Base-by-base conservation (phyloP, 2,888 invertebrate species). In the Minunthozetes semirufus region DNA sequence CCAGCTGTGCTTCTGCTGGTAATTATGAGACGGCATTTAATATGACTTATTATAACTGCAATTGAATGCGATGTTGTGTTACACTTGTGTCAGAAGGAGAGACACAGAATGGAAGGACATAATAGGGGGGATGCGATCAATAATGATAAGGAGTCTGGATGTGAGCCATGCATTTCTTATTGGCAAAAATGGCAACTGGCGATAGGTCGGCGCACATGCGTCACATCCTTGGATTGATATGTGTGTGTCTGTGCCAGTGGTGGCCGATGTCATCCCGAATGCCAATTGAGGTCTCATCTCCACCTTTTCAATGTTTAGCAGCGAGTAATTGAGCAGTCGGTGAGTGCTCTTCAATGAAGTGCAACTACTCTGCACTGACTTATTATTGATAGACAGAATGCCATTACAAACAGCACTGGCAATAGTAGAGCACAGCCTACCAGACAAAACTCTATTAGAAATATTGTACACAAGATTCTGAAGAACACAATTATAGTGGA, bases 281-380 rank as follows among this genome's bases (percentile, higher is more conserved):
- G 27, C 2, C 68, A 68, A 68, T 68, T n/a, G 38, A 22, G 38
- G 61, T 42, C 68, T 68, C 68, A 68, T 68, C 68, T 42, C 68
- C 68, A 68, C 68, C 68, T 68, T 68, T 68, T 68, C 68, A 46
- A 42, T 68, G 68, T 68, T 68, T 42, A 68, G 42, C 42, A 68
- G 68, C 68, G 68, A 68, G 68, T 68, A 68, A 68, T 68, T 68
- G 68, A 68, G 68, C 68, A 42, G 42, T 68, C 42, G 11, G 22
- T 68, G 42, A 68, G 68, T 68, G 68, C 68, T 68, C 68, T 68
- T 68, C 68, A 68, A 68, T 68, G 42, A 19, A 68, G 68, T 68
- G 68, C 68, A 68, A 68, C 68, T 68, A 38, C n/a, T 33, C 15
- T 22, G 27, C 19, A 27, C 27, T 9, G 25, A 50, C n/a, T 59